Evolutionary conservation across 2,888 invertebrate species (phyloP).

Genomic region (Nasonia oneida): DNA sequence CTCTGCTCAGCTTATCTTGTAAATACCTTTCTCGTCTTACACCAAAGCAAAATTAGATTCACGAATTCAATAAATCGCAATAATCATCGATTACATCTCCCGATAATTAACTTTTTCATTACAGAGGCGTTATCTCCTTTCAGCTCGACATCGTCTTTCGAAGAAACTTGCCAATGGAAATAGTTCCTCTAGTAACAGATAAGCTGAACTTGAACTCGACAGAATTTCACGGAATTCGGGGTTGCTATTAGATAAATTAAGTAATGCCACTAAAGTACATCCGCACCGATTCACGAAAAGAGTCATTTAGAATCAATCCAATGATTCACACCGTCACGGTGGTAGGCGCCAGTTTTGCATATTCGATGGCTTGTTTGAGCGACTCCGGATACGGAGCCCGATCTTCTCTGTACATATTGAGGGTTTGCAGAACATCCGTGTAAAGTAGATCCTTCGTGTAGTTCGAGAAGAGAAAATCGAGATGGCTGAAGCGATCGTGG

Average conservation of each 20-base stretch:
- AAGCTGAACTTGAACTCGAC: neutral
- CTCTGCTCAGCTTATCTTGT: neutral
- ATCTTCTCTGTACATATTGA: conserved; percentile 31
- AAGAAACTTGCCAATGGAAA: too few relatives aligned
- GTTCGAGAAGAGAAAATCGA: conserved; percentile 66
- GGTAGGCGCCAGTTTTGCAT: conserved; percentile 48
- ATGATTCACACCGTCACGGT: conserved; percentile 52
- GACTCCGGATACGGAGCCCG: neutral
- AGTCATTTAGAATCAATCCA: neutral
- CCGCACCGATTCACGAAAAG: neutral
- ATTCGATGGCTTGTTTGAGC: conserved; percentile 42
- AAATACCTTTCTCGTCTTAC: too few relatives aligned
- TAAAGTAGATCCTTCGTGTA: conserved; percentile 63
- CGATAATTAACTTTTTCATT: too few relatives aligned
- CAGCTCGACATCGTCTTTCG: too few relatives aligned
- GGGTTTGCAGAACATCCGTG: conserved; percentile 58
- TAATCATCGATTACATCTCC: too few relatives aligned
- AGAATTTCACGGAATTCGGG: neutral
- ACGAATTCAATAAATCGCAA: too few relatives aligned
- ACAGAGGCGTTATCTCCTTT: too few relatives aligned
- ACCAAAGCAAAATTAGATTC: too few relatives aligned
- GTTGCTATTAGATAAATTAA: neutral
- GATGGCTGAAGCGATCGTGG: conserved; percentile 66
- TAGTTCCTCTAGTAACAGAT: neutral
- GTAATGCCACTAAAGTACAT: neutral